Conservation (phyloP, 2,113 vertebrate species). For the Chloropsis hardwickii region DNA sequence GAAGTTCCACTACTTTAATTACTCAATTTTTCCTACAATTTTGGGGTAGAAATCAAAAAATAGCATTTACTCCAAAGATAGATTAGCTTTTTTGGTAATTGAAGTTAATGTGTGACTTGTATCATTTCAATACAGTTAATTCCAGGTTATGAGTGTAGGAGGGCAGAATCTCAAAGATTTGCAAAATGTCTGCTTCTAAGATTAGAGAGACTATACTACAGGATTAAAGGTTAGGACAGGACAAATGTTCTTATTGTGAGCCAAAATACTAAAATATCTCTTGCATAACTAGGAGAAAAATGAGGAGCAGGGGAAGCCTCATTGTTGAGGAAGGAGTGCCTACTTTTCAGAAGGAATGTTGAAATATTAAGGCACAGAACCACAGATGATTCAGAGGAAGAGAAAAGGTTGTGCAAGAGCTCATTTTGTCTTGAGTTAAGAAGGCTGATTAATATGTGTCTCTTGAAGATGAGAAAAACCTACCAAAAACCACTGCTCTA, state of each 20-base stretch:
- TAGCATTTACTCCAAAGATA: neutral
- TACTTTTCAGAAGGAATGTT: neutral
- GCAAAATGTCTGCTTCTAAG: neutral
- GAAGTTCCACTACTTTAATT: neutral
- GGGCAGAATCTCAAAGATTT: neutral
- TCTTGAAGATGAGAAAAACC: neutral
- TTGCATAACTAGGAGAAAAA: neutral
- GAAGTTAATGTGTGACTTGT: neutral
- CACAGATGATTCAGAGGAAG: constrained; percentile 1
- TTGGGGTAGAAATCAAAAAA: neutral
- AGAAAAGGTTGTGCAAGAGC: neutral
- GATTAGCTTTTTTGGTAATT: neutral
- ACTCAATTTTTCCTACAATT: neutral
- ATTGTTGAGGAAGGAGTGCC: neutral
- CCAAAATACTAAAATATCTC: neutral
- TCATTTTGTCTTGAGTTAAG: neutral
- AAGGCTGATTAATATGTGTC: neutral
- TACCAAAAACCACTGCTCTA: neutral
- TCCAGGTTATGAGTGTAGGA: neutral
- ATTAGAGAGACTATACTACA: neutral
- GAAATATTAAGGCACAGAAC: neutral
- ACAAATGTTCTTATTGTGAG: neutral
- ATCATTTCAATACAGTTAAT: neutral
- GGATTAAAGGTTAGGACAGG: neutral
- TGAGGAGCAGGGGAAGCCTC: neutral